Base-by-base conservation (phyloP, 1,140 invertebrate genomes). In the Achroia grisella region DNA sequence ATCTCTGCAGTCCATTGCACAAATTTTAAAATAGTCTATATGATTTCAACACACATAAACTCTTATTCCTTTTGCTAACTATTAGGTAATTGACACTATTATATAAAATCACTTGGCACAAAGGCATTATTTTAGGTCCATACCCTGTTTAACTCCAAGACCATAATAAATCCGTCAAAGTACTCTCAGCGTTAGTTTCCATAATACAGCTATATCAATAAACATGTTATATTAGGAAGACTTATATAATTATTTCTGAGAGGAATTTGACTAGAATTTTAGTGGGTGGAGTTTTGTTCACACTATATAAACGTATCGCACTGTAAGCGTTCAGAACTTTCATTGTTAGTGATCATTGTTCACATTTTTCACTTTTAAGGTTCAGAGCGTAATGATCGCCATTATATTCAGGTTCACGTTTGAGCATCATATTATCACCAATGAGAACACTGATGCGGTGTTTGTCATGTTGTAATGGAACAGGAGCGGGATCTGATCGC, bases 351-450 rank as follows among this genome's bases (percentile, higher is more conserved):
- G 56, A 83, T 86, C 82, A 86, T 77, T 87, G 85, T 75, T 79
- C 78, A 77, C 76, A 86, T 65, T 86, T 84, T 76, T 86, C 86
- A 74, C 77, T 81, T 83, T 86, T 87, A 43, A 87, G 66, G 57
- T 86, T 87, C 11, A 86, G 71, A 28, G 79, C 79, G 45, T 78
- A 85, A 58, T 80, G 72, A 48, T 83, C 81, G 30, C 62, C 40
- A 43, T 67, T 69, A 54, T 86, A 82, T 44, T 87, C 86, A 11
- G 78, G 48, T 56, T 86, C 86, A 15, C 78, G 67, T 57, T 85
- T 83, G 39, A 84, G 68, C 62, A 86, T 73, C 56, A 87, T 75
- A 53, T 62, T 85, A 53, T 87, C 86, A 34, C 84, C 86, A 33
- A 87, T 85, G 31, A 86, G 75, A 27, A 82, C 76, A 60, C 84